phyloP scores from a whole-genome alignment of 2,888 invertebrate genomes.

The Odontothrips loti region DNA sequence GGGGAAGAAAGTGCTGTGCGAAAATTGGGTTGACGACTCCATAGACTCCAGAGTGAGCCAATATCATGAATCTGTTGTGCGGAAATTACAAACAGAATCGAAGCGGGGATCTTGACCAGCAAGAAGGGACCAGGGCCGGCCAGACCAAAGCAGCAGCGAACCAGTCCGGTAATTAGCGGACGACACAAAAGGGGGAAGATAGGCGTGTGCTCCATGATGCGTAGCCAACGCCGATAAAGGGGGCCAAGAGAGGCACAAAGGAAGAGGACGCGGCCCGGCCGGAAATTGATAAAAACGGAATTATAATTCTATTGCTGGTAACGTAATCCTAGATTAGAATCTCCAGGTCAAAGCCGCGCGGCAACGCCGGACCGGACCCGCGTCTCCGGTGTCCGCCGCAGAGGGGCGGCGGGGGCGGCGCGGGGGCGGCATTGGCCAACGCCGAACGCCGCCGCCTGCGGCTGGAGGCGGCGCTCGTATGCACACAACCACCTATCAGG shows the following conservation, averaged over 20 bases:
- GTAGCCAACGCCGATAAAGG: neutral
- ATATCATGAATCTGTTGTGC: too few species aligned
- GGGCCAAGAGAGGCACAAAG: neutral
- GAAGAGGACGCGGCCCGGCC: neutral
- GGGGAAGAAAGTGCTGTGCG: too few species aligned
- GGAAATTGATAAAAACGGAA: constrained; percentile 18
- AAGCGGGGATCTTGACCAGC: too few species aligned
- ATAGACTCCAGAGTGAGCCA: too few species aligned
- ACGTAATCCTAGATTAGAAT: constrained; percentile 14
- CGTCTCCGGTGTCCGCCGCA: neutral
- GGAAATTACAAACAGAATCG: too few species aligned
- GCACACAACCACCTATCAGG: neutral
- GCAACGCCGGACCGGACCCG: neutral
- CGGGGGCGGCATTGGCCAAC: neutral
- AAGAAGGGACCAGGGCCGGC: too few species aligned
- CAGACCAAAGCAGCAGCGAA: too few species aligned
- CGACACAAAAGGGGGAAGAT: neutral
- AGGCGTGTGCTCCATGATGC: neutral
- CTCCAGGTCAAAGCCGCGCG: neutral
- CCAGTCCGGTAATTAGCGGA: neutral
- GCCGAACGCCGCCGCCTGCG: too few species aligned
- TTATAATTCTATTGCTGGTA: constrained; percentile 13
- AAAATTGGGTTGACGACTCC: too few species aligned
- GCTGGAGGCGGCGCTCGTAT: too few species aligned
- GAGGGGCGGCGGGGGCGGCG: neutral